Conservation (phyloP, 92 coral and sea anemone species). For the Nematostella vectensis region DNA sequence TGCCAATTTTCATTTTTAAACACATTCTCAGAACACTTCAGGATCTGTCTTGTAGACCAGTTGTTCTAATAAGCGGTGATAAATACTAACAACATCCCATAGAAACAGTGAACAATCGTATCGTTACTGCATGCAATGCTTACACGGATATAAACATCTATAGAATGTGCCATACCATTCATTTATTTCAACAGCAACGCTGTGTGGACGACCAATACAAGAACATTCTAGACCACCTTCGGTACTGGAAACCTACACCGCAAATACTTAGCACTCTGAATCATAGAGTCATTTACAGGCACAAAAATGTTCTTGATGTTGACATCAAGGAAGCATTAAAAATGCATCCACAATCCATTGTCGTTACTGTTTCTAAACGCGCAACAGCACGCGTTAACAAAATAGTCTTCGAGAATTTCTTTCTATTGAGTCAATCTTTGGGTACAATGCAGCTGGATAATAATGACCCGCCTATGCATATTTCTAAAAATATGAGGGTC, state of each 20-base stretch:
- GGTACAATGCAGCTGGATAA: no score
- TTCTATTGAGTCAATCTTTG: no score
- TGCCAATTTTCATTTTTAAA: conserved; percentile 1
- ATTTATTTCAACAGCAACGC: not conserved
- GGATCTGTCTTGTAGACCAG: conserved; percentile 10
- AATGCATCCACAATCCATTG: not conserved
- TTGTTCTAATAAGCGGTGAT: conserved; percentile 1
- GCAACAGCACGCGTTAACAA: not conserved
- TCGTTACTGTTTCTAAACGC: not conserved
- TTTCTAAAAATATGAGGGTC: not conserved
- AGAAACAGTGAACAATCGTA: not conserved
- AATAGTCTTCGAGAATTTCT: no score
- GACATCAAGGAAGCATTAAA: not conserved
- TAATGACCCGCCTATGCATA: not conserved
- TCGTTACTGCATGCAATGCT: not conserved
- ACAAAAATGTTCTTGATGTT: not conserved
- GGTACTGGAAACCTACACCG: not conserved
- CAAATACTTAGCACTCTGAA: not conserved
- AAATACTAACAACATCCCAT: conserved; percentile 17
- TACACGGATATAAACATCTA: not conserved
- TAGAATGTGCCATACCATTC: not conserved
- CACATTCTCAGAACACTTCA: conserved; percentile 12
- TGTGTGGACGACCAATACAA: not conserved
- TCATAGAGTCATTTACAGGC: not conserved
- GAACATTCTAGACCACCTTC: not conserved